These are phyloP conservation scores for Anarhynchus alexandrinus DNA, from an alignment of 2,113 vertebrate genomes.

Conservation along the genomic window DNA sequence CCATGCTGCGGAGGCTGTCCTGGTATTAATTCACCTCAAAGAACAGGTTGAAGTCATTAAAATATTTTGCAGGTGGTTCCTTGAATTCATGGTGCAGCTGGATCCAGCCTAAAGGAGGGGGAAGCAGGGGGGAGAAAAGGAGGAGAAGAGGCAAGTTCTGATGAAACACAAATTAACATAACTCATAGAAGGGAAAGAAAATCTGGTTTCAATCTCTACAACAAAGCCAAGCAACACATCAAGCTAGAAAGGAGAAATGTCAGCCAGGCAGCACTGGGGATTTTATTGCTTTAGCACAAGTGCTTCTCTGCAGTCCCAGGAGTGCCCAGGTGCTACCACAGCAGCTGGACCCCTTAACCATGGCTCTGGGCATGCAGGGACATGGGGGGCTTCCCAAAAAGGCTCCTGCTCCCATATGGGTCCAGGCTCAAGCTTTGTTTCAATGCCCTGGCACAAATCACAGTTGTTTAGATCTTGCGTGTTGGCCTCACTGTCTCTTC, in stretches of 20 bases:
- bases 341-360: neutral
- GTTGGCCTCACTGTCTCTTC: neutral
- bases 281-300: slow-evolving; percentile 58
- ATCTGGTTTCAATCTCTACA: slow-evolving; percentile 64
- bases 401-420: neutral
- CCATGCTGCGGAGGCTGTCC: neutral
- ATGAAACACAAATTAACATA: slow-evolving; percentile 65
- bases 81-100: slow-evolving; percentile 62
- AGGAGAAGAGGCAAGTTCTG: slow-evolving; percentile 37
- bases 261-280: neutral
- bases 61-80: slow-evolving; percentile 65
- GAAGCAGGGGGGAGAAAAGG: accelerated
- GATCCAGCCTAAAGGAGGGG: neutral
- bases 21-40: slow-evolving; percentile 63
- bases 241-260: slow-evolving; percentile 51
- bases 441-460: neutral
- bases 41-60: slow-evolving; percentile 56
- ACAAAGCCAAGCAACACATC: slow-evolving; percentile 60
- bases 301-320: neutral
- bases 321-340: neutral
- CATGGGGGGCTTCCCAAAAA: neutral
- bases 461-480: neutral
- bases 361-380: neutral
- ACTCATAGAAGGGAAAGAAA: slow-evolving; percentile 43
- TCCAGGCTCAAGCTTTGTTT: neutral